Percentiles rank a stretch among this genome's conserved stretches.
Conservation (phyloP, 2,113 vertebrate genomes). For the Lasiurus borealis region DNA sequence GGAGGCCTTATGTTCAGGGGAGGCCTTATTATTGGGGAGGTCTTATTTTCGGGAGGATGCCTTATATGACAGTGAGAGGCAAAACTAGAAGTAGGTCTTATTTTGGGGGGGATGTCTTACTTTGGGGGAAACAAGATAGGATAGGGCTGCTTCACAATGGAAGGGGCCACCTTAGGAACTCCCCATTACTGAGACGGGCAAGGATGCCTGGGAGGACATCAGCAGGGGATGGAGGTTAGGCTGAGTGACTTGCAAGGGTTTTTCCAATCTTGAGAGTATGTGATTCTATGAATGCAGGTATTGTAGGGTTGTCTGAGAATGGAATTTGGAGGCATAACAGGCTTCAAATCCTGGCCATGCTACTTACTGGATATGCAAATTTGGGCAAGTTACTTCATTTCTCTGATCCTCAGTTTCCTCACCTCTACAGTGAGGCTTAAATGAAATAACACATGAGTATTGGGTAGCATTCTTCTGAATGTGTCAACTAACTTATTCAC, state of each 20-base stretch:
- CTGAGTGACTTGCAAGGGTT: neutral
- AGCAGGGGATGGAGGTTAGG: neutral
- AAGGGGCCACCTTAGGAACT: neutral
- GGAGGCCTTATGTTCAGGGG: no score
- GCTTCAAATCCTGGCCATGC: neutral
- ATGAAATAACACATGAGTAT: neutral
- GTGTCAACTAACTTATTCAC: neutral
- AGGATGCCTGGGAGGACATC: neutral
- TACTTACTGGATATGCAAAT: neutral
- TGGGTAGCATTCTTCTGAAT: neutral
- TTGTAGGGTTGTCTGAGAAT: neutral
- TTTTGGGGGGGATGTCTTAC: no score
- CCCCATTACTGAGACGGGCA: neutral
- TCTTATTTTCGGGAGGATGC: no score
- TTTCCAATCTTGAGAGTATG: neutral
- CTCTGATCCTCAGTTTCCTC: neutral
- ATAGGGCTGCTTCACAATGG: neutral
- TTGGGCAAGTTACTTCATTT: neutral
- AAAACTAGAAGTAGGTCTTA: no score
- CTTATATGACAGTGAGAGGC: no score
- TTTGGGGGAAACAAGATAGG: no score
- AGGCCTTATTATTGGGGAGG: no score
- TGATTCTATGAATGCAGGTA: neutral
- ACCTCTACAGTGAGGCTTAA: neutral
- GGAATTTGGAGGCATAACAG: neutral